phyloP scores from a whole-genome alignment of 1,140 invertebrate genomes.

The Brachionus rotundiformis region DNA sequence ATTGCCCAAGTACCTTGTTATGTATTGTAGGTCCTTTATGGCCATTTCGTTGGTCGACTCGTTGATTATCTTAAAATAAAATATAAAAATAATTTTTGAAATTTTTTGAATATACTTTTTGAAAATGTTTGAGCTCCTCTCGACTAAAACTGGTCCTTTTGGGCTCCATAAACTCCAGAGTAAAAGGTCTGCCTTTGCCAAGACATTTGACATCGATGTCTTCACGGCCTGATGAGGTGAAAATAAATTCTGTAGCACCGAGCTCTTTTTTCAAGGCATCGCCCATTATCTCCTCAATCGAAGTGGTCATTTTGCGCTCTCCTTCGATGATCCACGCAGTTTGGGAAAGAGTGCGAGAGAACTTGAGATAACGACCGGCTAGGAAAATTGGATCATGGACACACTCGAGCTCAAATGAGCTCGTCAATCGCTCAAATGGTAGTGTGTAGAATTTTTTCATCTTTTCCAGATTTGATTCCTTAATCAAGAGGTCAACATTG shows the following conservation, averaged over 20 bases:
- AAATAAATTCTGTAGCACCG: slow-evolving; percentile 67
- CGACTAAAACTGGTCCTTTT: slow-evolving; percentile 61
- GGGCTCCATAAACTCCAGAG: slow-evolving; percentile 77
- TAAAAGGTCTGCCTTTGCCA: slow-evolving; percentile 82
- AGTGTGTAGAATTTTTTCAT: slow-evolving; percentile 22
- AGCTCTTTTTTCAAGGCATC: slow-evolving; percentile 66
- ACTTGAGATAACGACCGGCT: slow-evolving; percentile 76
- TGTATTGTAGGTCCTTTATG: slow-evolving; percentile 71
- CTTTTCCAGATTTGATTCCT: slow-evolving; percentile 33
- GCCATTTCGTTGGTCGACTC: slow-evolving; percentile 64
- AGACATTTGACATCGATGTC: slow-evolving; percentile 84
- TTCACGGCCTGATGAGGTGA: slow-evolving; percentile 84
- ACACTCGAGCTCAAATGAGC: slow-evolving; percentile 27
- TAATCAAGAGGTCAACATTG: slow-evolving; percentile 33
- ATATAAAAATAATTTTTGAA: not conserved
- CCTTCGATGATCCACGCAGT: slow-evolving; percentile 90
- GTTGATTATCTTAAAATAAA: slow-evolving; percentile 67
- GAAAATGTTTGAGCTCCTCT: slow-evolving; percentile 54
- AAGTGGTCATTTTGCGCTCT: slow-evolving; percentile 75
- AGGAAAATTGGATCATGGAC: slow-evolving; percentile 47
- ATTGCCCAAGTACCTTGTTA: slow-evolving; percentile 66
- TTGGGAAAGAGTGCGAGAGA: slow-evolving; percentile 80
- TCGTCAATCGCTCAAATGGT: slow-evolving; percentile 1
- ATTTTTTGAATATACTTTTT: slow-evolving; percentile 59
- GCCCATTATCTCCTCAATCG: slow-evolving; percentile 86